phyloP scores from a whole-genome alignment of 2,888 invertebrate species.

The Oligia fasciuncula region DNA sequence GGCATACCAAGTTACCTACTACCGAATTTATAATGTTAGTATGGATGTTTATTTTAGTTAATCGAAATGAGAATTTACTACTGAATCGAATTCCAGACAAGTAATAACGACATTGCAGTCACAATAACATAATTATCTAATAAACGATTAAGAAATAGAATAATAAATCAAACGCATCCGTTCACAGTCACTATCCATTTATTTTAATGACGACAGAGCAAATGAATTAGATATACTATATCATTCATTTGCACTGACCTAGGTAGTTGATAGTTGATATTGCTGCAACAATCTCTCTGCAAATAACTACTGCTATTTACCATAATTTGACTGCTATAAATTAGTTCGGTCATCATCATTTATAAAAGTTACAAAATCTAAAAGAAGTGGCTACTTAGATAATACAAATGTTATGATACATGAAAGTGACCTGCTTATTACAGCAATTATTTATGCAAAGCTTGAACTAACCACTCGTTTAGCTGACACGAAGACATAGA shows the following conservation, averaged over 20 bases:
- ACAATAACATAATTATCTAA: slow-evolving; percentile 8
- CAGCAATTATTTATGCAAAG: not conserved
- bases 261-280: slow-evolving; percentile 23
- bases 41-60: not conserved
- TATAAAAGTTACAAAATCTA: slow-evolving; percentile 38
- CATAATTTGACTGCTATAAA: slow-evolving; percentile 30
- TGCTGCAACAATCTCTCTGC: slow-evolving; percentile 24
- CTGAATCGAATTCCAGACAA: not conserved
- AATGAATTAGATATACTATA: slow-evolving; percentile 32
- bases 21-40: not conserved
- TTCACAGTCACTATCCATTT: slow-evolving; percentile 28
- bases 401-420: not conserved
- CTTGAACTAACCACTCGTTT: not conserved
- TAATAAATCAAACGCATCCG: slow-evolving; percentile 48
- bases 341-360: slow-evolving; percentile 41
- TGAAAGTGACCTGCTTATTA: not conserved
- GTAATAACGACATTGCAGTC: not conserved
- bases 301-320: slow-evolving; percentile 17
- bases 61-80: not conserved
- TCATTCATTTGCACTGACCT: slow-evolving; percentile 53
- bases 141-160: slow-evolving; percentile 30
- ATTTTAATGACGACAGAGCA: slow-evolving; percentile 47
- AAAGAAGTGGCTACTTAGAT: not conserved
- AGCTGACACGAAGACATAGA: not conserved
- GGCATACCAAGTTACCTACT: not conserved